Percentiles rank a stretch among this genome's conserved stretches.
phyloP scores from a whole-genome alignment of 2,888 invertebrate genomes.

The Thumatha senex region DNA sequence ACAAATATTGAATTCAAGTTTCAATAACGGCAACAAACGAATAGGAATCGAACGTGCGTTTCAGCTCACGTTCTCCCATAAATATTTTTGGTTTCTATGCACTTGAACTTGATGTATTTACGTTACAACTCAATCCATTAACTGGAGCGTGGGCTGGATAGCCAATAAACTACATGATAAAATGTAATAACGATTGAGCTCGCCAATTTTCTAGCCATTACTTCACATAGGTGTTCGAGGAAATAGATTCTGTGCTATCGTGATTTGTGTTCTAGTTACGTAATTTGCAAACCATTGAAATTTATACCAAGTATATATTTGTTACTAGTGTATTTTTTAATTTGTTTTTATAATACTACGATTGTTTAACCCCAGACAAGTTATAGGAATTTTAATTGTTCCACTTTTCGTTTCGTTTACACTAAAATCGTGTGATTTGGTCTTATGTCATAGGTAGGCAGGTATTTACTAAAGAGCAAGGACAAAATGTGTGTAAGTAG shows the following conservation, averaged over 20 bases:
- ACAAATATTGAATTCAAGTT: conserved; percentile 10
- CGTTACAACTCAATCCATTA: conserved; percentile 45
- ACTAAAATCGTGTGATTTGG: no score
- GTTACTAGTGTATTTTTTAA: no score
- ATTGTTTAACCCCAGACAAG: neutral
- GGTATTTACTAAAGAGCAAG: no score
- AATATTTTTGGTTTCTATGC: conserved; percentile 41
- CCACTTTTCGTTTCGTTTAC: no score
- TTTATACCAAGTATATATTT: neutral
- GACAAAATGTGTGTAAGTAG: no score
- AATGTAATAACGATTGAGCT: conserved; percentile 38
- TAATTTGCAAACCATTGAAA: neutral
- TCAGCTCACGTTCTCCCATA: conserved; percentile 37
- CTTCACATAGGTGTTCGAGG: conserved; percentile 21
- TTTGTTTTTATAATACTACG: neutral
- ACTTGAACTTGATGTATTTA: conserved; percentile 54
- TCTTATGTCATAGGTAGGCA: no score
- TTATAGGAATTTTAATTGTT: no score
- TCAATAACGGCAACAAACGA: conserved; percentile 2
- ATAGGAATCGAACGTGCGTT: neutral
- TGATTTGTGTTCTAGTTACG: conserved; percentile 18
- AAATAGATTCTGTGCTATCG: conserved; percentile 33
- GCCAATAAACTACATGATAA: conserved; percentile 54
- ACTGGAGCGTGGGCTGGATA: conserved; percentile 42
- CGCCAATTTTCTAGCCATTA: conserved; percentile 37